Base-by-base conservation (phyloP, 2,113 vertebrate genomes). In the Platichthys stellatus region DNA sequence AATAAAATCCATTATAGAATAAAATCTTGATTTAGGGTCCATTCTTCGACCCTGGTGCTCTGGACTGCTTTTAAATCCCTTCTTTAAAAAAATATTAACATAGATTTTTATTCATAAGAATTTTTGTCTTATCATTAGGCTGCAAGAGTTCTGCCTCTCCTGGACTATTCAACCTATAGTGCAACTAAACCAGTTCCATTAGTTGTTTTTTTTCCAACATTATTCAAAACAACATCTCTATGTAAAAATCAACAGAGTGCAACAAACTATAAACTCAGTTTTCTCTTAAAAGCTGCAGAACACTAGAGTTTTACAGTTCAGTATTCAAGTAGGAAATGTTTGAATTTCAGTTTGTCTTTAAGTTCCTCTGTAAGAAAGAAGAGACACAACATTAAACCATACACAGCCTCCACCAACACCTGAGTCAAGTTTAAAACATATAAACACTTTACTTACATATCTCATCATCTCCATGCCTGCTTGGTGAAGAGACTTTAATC, bases 371-470 rank as follows among this genome's bases (percentile, higher is more conserved):
- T 38, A 10, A 5, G 3, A 13, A 3, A 23, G 9, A 0, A 24
- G n/a, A 72, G 21, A 8, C 17, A 51, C 59, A 63, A 26, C 23
- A 40, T 58, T 5, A 26, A 2, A 12, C 2, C 28, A 38, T 21
- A 63, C 38, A 63, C 12, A 14, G 5, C 10, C n/a, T 63, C 5
- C 23, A 23, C 62, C 23, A 20, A 64, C 14, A 45, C 10, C 2
- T 10, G 8, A 31, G 28, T 64, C 9, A 51, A 4, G 17, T 47
- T 38, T 14, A 20, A 62, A 21, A 17, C 11, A 21, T 38, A 21
- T 3, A 7, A 74, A 57, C 0, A 28, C 51, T 69, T 74, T 66
- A 85, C 84, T 89, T 54, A 89, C 84, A 2, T 26, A 56, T 69
- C 9, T 5, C 26, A 11, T 51, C 69, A 78, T 85, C 2, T 9